These are phyloP conservation scores for Sminthurinus aureus DNA, from an alignment of 2,888 invertebrate genomes.

Conservation along the genomic window DNA sequence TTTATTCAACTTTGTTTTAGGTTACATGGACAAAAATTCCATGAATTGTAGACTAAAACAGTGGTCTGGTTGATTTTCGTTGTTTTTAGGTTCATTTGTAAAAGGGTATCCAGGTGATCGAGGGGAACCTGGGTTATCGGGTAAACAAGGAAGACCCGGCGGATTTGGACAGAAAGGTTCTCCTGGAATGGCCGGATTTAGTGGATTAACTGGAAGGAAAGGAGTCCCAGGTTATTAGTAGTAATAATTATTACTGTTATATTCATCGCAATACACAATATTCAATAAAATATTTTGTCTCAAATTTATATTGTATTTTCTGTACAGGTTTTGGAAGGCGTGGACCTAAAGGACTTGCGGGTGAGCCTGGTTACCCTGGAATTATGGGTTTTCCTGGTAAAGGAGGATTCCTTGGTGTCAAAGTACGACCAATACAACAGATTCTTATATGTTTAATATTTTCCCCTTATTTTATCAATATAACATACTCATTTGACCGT, in stretches of 20 bases:
- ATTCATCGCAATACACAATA: too few species aligned
- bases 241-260: too few species aligned
- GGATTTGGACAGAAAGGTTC: slow-evolving; percentile 74
- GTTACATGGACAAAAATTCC: not conserved
- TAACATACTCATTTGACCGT: not conserved
- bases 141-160: slow-evolving; percentile 73
- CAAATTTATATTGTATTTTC: not conserved
- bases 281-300: not conserved
- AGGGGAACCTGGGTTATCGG: slow-evolving; percentile 68
- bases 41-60: not conserved
- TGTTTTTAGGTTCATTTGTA: not conserved
- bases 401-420: slow-evolving; percentile 53
- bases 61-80: not conserved
- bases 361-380: slow-evolving; percentile 51
- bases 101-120: slow-evolving; percentile 63
- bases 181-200: slow-evolving; percentile 67
- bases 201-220: slow-evolving; percentile 70
- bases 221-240: slow-evolving; percentile 59
- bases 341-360: slow-evolving; percentile 40
- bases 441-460: too few species aligned
- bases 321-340: not conserved
- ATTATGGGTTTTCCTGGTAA: slow-evolving; percentile 41
- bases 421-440: not conserved
- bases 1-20: too few species aligned
- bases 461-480: not conserved